phyloP scores from a whole-genome alignment of 1,140 invertebrate species.

The Patella vulgata region DNA sequence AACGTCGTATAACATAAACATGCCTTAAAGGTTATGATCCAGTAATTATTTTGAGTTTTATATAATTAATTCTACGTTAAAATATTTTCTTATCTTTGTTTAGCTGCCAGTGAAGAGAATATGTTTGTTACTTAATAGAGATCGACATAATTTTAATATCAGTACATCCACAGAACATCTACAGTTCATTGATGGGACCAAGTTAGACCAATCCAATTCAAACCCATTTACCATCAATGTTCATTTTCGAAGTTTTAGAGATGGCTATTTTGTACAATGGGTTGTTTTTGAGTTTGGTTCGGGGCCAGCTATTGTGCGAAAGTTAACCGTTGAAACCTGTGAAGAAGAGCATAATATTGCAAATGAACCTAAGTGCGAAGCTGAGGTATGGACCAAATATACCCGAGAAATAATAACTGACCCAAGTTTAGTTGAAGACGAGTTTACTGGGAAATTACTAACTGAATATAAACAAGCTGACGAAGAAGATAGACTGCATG shows the following conservation, averaged over 20 bases:
- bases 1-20: too few species aligned
- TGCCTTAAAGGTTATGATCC: too few species aligned
- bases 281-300: constrained; percentile 58
- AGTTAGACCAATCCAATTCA: constrained; percentile 31
- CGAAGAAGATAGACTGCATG: constrained; percentile 48
- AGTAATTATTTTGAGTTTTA: too few species aligned
- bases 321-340: constrained; percentile 55
- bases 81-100: constrained; percentile 16
- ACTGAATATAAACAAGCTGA: constrained; percentile 51
- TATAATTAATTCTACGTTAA: too few species aligned
- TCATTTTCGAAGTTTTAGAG: constrained; percentile 55
- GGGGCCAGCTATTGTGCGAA: constrained; percentile 47
- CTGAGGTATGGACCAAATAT: constrained; percentile 52
- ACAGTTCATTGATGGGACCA: constrained; percentile 52
- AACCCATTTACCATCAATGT: constrained; percentile 17
- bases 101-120: constrained; percentile 46
- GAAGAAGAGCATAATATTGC: constrained; percentile 48
- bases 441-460: constrained; percentile 34
- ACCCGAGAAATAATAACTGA: constrained; percentile 48
- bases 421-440: constrained; percentile 26
- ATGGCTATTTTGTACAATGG: constrained; percentile 61
- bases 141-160: constrained; percentile 56
- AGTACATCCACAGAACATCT: constrained; percentile 13
- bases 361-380: constrained; percentile 49
- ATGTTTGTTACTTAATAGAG: constrained; percentile 56